phyloP scores from a whole-genome alignment of 2,797 vertebrate genomes.

The Meda fulgida region DNA sequence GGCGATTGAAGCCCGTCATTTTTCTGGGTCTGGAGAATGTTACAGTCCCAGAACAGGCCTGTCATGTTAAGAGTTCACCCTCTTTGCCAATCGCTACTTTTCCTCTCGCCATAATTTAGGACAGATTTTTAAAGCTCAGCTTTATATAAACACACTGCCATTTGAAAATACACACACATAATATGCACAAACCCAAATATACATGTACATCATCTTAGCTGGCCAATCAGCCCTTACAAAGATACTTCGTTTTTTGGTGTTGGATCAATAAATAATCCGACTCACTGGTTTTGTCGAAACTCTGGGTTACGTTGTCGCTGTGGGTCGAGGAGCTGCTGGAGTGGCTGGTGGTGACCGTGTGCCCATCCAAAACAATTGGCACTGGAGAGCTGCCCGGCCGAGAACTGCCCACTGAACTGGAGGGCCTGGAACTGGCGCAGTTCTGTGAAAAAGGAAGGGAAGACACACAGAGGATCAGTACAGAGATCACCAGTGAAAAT shows the following conservation, averaged over 20 bases:
- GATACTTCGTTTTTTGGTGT: neutral
- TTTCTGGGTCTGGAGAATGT: slow-evolving; percentile 78
- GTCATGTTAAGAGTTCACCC: slow-evolving; percentile 76
- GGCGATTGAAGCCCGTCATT: slow-evolving; percentile 65
- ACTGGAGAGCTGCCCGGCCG: slow-evolving; percentile 72
- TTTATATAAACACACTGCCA: slow-evolving; percentile 54
- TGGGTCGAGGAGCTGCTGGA: slow-evolving; percentile 51
- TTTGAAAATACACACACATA: slow-evolving; percentile 55
- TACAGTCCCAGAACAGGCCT: slow-evolving; percentile 69
- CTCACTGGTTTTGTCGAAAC: slow-evolving; percentile 55
- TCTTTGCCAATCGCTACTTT: slow-evolving; percentile 58
- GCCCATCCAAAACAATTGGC: slow-evolving; percentile 54
- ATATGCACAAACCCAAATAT: slow-evolving; percentile 61
- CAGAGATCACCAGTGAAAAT: neutral
- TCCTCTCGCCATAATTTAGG: slow-evolving; percentile 60
- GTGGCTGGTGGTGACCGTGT: slow-evolving; percentile 34
- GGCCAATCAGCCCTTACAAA: neutral
- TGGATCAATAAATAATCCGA: slow-evolving; percentile 24
- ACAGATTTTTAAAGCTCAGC: slow-evolving; percentile 66
- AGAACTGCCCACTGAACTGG: slow-evolving; percentile 75
- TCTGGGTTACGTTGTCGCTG: slow-evolving; percentile 48
- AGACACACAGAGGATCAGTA: no score
- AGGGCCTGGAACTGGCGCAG: slow-evolving; percentile 75
- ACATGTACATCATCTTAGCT: slow-evolving; percentile 50
- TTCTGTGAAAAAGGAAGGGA: slow-evolving; percentile 67